Evolutionary conservation across 2,797 vertebrate genomes (phyloP).

Genomic region (Amblyraja radiata): DNA sequence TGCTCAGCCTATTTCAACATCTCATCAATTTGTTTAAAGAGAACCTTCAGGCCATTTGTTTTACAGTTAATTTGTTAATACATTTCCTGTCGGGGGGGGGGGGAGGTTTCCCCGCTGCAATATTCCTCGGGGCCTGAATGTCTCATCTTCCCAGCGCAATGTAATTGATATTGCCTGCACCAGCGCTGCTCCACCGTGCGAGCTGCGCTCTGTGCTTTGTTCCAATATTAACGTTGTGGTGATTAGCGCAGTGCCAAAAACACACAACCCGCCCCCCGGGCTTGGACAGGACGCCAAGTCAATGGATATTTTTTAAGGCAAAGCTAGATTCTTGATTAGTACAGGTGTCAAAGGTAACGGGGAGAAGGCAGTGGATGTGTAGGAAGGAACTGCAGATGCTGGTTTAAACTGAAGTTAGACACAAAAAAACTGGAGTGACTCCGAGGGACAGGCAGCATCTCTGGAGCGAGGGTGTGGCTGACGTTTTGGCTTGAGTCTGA

Average conservation of each 20-base stretch:
- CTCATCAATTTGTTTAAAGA: neutral
- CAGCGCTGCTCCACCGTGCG: neutral
- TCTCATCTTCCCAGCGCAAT: neutral
- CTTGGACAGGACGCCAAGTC: too few species aligned
- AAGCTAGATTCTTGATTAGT: too few species aligned
- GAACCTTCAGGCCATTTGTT: slow-evolving; percentile 15
- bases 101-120: neutral
- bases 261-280: neutral
- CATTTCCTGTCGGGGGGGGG: neutral
- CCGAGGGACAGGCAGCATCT: too few species aligned
- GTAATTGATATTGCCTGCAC: neutral
- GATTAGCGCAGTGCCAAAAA: neutral
- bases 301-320: too few species aligned
- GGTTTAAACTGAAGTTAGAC: too few species aligned
- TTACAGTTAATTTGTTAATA: slow-evolving; percentile 25
- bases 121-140: neutral
- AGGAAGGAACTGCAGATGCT: too few species aligned
- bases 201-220: neutral
- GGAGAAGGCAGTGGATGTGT: too few species aligned
- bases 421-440: too few species aligned
- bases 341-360: too few species aligned
- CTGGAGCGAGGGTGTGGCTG: too few species aligned
- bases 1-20: neutral
- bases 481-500: too few species aligned
- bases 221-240: neutral